Evolutionary conservation across 1,140 invertebrate species (phyloP).

Genomic region (Magallana angulata): DNA sequence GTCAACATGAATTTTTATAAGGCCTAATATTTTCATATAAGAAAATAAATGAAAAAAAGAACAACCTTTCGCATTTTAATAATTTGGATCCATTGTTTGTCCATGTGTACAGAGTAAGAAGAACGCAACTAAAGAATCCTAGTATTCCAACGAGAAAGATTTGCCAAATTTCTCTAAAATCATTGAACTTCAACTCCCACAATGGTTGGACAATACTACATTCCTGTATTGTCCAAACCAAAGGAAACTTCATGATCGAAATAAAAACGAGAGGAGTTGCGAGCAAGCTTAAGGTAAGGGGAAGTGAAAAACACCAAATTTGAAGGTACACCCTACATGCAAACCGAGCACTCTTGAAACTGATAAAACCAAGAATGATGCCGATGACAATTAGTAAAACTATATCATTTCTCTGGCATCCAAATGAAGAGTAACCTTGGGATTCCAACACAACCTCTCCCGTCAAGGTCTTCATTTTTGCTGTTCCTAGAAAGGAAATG

Average conservation of each 20-base stretch:
- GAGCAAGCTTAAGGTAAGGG: not conserved
- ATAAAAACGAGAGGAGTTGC: not conserved
- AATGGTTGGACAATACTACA: constrained; percentile 3
- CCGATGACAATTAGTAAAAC: not conserved
- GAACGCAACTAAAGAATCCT: not conserved
- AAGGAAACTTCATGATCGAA: not conserved
- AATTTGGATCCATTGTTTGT: constrained; percentile 22
- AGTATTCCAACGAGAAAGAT: not conserved
- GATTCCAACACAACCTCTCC: not conserved
- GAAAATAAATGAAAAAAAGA: too few species aligned
- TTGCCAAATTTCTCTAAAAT: not conserved
- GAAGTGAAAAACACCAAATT: not conserved
- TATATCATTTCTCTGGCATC: not conserved
- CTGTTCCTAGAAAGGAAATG: not conserved
- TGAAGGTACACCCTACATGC: constrained; percentile 19
- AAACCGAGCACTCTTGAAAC: constrained; percentile 26
- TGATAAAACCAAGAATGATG: not conserved
- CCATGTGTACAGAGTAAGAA: constrained; percentile 11
- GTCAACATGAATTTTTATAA: too few species aligned
- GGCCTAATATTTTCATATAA: too few species aligned
- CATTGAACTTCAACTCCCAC: not conserved
- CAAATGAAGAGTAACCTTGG: not conserved
- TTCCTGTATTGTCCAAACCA: not conserved
- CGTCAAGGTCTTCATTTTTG: not conserved
- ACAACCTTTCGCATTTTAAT: constrained; percentile 10